Evolutionary conservation across 2,113 vertebrate genomes (phyloP).

Genomic region (Ascaphus truei): DNA sequence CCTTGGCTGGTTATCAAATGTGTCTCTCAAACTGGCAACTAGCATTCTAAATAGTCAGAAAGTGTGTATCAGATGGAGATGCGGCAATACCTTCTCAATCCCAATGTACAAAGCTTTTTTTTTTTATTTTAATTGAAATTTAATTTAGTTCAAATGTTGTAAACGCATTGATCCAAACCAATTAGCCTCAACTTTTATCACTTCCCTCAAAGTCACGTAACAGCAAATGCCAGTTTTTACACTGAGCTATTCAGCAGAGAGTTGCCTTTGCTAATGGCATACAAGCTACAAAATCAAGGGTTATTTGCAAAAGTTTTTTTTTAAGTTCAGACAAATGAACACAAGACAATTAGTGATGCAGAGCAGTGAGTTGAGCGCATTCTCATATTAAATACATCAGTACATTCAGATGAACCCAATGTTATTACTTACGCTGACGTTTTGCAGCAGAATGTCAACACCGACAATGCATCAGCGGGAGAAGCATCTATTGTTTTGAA

Average conservation of each 20-base stretch:
- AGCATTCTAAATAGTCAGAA: conserved; percentile 64
- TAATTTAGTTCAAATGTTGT: conserved; percentile 59
- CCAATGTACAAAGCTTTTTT: conserved; percentile 56
- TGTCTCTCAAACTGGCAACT: conserved; percentile 61
- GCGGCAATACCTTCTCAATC: conserved; percentile 62
- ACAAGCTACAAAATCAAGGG: conserved; percentile 66
- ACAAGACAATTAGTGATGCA: conserved; percentile 70
- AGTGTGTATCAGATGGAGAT: conserved; percentile 68
- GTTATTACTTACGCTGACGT: no score
- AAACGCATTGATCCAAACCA: conserved; percentile 62
- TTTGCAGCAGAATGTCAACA: no score
- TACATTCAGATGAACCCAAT: no score
- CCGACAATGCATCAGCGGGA: no score
- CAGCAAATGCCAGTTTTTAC: conserved; percentile 62
- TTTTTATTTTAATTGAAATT: conserved; percentile 29
- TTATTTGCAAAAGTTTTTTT: conserved; percentile 70
- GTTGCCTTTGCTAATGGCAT: conserved; percentile 53
- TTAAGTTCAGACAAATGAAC: conserved; percentile 68
- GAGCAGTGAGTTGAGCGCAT: no score
- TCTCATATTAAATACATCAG: no score
- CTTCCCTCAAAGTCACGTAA: conserved; percentile 60
- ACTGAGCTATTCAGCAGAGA: conserved; percentile 49
- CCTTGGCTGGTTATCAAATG: conserved; percentile 71
- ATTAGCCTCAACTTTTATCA: conserved; percentile 64
- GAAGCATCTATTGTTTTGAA: no score